phyloP scores from a whole-genome alignment of 2,888 invertebrate species.

The Byasa hedistus region DNA sequence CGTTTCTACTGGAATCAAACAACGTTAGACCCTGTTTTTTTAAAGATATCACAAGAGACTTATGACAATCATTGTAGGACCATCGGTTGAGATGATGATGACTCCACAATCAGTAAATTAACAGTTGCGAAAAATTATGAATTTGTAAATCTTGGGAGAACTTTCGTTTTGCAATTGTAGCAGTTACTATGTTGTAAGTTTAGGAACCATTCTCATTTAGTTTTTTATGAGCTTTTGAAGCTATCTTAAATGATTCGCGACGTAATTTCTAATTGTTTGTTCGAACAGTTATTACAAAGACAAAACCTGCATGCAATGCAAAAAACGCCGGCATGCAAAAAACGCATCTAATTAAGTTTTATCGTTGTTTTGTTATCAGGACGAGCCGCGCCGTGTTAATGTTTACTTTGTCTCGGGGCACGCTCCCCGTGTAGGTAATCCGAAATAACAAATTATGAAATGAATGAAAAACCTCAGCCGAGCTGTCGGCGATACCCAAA shows the following conservation, averaged over 20 bases:
- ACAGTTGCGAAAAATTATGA: background rate
- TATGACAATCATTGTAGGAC: too few species aligned
- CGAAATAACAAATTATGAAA: conserved; percentile 79
- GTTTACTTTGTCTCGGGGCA: conserved; percentile 77
- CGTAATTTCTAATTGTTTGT: background rate
- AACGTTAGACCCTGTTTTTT: too few species aligned
- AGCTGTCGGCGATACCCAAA: conserved; percentile 79
- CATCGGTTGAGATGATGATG: too few species aligned
- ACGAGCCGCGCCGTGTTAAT: conserved; percentile 48
- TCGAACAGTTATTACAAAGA: background rate
- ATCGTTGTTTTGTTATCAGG: conserved; percentile 47
- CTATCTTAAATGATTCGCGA: too few species aligned
- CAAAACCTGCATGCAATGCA: conserved; percentile 32
- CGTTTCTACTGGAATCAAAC: too few species aligned
- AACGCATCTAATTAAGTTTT: conserved; percentile 73
- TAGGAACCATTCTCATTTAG: too few species aligned
- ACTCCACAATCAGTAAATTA: background rate
- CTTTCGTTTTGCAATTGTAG: background rate
- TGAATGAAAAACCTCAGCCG: conserved; percentile 75
- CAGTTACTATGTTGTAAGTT: too few species aligned
- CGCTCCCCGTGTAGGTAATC: conserved; percentile 62
- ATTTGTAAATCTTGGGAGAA: background rate
- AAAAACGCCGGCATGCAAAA: too few species aligned
- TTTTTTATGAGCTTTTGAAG: too few species aligned
- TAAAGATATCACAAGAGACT: too few species aligned